A percentile compares a stretch with the other conserved stretches of the same genome.
Evolutionary conservation across 2,113 vertebrate genomes (phyloP).

Genomic region (Trogon melanurus): DNA sequence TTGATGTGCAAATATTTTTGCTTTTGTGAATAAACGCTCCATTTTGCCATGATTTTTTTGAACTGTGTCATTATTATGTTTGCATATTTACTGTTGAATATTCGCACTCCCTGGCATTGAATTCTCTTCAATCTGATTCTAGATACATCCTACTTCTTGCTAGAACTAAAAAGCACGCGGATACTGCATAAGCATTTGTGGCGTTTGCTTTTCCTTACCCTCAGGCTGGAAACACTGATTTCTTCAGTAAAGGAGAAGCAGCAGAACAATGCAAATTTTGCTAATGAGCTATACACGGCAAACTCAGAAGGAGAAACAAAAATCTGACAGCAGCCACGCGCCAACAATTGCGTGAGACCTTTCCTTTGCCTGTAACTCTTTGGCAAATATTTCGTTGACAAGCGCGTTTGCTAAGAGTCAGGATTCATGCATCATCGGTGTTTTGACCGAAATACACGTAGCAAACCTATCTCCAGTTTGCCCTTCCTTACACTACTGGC

Average conservation of each 20-base stretch:
- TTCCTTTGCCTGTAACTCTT: neutral
- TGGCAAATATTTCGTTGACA: neutral
- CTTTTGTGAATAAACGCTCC: neutral
- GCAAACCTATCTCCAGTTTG: neutral
- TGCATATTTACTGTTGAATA: neutral
- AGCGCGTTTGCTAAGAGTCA: neutral
- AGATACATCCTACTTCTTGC: neutral
- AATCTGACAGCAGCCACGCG: neutral
- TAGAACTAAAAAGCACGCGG: neutral
- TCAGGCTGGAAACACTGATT: slow-evolving; percentile 25
- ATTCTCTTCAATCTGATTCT: neutral
- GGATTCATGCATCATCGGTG: neutral
- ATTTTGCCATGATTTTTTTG: neutral
- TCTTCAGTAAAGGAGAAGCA: neutral
- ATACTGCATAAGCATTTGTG: neutral
- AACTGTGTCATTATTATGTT: neutral
- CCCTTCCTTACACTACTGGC: neutral
- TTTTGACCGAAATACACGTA: neutral
- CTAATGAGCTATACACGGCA: neutral
- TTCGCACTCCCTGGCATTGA: neutral
- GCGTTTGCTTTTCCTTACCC: slow-evolving; percentile 33
- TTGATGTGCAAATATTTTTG: slow-evolving; percentile 24
- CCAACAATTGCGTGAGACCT: fast-evolving
- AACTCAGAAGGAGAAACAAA: neutral
- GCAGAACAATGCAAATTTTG: slow-evolving; percentile 1